These are phyloP conservation scores for Chrysina gloriosa DNA, from an alignment of 2,888 invertebrate species.

Conservation along the genomic window DNA sequence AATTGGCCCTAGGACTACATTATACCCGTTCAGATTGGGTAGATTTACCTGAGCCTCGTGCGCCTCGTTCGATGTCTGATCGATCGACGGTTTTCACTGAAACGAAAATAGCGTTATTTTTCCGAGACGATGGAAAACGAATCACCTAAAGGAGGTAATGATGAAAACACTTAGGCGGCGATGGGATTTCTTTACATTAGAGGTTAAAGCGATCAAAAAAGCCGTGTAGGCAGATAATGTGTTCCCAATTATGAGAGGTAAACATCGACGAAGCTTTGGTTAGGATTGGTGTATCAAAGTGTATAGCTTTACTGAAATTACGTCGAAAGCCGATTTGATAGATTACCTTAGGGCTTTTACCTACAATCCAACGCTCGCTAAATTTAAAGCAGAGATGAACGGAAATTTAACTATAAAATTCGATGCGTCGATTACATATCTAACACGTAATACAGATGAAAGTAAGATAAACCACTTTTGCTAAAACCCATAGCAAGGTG, in stretches of 20 bases:
- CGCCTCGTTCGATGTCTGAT: conserved; percentile 33
- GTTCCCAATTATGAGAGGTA: conserved; percentile 26
- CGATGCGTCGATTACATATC: too few species aligned
- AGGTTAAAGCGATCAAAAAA: conserved; percentile 27
- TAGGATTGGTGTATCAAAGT: conserved; percentile 18
- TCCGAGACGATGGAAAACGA: conserved; percentile 30
- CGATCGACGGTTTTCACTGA: conserved; percentile 44
- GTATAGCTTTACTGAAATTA: conserved; percentile 6
- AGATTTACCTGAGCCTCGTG: conserved; percentile 55
- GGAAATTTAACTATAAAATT: too few species aligned
- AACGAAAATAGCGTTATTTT: conserved; percentile 30
- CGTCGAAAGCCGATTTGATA: conserved; percentile 16
- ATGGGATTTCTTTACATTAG: conserved; percentile 30
- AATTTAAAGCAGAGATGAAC: neutral
- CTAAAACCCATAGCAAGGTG: too few species aligned
- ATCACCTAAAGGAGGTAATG: conserved; percentile 22
- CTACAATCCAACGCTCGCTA: neutral
- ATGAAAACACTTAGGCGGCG: conserved; percentile 34
- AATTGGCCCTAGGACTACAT: conserved; percentile 61
- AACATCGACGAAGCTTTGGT: conserved; percentile 12
- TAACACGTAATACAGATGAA: too few species aligned
- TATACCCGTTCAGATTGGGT: conserved; percentile 52
- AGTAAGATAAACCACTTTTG: too few species aligned
- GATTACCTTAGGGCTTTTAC: neutral
- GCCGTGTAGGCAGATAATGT: neutral